Conservation (phyloP, 1,140 invertebrate genomes). For the Drosophila kanapiae region DNA sequence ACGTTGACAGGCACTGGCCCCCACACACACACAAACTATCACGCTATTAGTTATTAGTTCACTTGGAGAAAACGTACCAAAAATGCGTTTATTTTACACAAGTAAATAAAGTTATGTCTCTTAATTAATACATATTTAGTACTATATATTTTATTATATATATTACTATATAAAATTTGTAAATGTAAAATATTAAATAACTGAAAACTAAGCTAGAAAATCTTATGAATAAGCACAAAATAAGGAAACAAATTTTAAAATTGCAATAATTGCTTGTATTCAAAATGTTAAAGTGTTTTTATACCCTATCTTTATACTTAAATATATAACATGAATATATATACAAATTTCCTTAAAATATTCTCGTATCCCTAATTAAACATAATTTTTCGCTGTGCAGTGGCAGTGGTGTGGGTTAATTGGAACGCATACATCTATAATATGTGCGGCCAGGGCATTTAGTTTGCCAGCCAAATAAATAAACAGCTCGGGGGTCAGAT, state of each 20-base stretch:
- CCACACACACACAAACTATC: conserved; percentile 17
- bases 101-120: background rate
- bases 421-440: conserved; percentile 63
- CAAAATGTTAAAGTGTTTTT: background rate
- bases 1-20: conserved; percentile 60
- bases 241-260: background rate
- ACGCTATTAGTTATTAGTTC: conserved; percentile 50
- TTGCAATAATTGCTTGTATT: background rate
- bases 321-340: background rate
- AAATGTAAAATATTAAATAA: too few species aligned
- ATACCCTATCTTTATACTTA: background rate
- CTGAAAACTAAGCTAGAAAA: too few species aligned
- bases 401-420: conserved; percentile 60
- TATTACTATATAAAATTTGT: too few species aligned
- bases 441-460: conserved; percentile 56
- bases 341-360: background rate
- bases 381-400: background rate
- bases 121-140: background rate
- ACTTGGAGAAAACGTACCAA: conserved; percentile 9
- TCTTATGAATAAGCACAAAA: too few species aligned
- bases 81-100: background rate
- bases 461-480: conserved; percentile 66
- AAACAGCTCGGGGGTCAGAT: conserved; percentile 15
- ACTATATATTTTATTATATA: too few species aligned
- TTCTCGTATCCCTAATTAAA: background rate